These are phyloP conservation scores for Eupithecia exiguata DNA, from an alignment of 2,888 invertebrate genomes.

Conservation along the genomic window DNA sequence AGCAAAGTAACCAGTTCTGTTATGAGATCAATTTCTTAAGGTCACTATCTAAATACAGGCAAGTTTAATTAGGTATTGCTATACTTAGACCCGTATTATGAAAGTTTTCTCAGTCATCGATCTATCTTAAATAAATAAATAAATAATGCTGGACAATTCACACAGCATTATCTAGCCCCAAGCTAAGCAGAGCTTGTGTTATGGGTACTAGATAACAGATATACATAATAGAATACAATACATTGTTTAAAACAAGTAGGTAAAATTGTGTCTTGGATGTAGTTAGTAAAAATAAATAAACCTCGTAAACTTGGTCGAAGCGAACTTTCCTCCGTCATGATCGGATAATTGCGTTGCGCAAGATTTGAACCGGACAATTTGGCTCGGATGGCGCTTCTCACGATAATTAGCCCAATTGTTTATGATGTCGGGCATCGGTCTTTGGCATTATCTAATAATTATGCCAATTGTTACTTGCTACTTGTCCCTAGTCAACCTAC, in stretches of 20 bases:
- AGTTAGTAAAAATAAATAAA: not conserved
- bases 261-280: too few species aligned
- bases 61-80: conserved; percentile 2
- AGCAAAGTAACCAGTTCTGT: conserved; percentile 34
- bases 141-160: too few species aligned
- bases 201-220: too few species aligned
- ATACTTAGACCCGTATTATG: too few species aligned
- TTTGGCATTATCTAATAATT: not conserved
- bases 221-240: too few species aligned
- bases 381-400: conserved; percentile 38
- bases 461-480: not conserved
- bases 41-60: conserved; percentile 28
- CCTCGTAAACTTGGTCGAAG: not conserved
- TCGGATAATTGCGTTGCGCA: conserved; percentile 55
- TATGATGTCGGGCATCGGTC: not conserved
- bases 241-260: too few species aligned
- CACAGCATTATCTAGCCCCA: too few species aligned
- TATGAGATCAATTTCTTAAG: conserved; percentile 30
- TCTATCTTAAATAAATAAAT: too few species aligned
- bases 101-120: too few species aligned
- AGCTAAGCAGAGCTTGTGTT: too few species aligned
- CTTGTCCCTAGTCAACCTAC: not conserved
- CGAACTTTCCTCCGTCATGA: conserved; percentile 54
- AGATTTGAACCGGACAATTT: conserved; percentile 54
- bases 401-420: conserved; percentile 10